Evolutionary conservation across 2,888 invertebrate genomes (phyloP).

Genomic region (Coenonympha arcania): DNA sequence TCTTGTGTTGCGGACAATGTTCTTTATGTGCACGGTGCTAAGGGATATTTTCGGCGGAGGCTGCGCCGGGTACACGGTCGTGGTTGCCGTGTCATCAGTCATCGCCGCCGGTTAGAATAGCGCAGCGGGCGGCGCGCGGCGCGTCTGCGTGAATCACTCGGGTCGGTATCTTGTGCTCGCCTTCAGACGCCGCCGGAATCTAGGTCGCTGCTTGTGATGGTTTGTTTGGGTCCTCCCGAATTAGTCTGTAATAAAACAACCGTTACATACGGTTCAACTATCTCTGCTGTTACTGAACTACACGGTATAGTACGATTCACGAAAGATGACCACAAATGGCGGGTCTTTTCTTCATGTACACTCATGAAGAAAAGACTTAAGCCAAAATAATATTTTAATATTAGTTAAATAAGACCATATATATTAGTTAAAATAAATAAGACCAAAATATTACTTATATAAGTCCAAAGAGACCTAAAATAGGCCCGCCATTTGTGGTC

Average conservation of each 20-base stretch:
- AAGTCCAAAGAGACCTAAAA: too few species aligned
- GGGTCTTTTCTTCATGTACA: too few species aligned
- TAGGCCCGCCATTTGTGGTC: too few species aligned
- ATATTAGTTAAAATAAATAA: too few species aligned
- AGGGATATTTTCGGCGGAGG: conserved; percentile 3
- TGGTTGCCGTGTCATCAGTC: conserved; percentile 19
- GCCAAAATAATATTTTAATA: too few species aligned
- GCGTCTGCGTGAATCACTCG: conserved; percentile 56
- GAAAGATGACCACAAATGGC: too few species aligned
- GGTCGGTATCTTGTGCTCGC: conserved; percentile 46
- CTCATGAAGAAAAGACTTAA: too few species aligned
- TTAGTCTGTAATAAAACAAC: conserved; percentile 68
- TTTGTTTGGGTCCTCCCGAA: conserved; percentile 72
- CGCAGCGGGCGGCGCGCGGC: conserved; percentile 28
- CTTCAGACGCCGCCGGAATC: conserved; percentile 60
- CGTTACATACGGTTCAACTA: conserved; percentile 43
- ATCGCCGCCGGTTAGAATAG: conserved; percentile 17
- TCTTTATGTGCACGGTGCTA: neutral
- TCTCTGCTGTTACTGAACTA: neutral
- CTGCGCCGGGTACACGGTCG: neutral
- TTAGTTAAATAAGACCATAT: too few species aligned
- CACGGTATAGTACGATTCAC: neutral
- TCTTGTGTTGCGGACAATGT: neutral
- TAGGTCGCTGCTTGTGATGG: conserved; percentile 69
- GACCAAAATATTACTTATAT: too few species aligned